These are phyloP conservation scores for Halictus ligatus DNA, from an alignment of 2,888 invertebrate species.

Conservation along the genomic window DNA sequence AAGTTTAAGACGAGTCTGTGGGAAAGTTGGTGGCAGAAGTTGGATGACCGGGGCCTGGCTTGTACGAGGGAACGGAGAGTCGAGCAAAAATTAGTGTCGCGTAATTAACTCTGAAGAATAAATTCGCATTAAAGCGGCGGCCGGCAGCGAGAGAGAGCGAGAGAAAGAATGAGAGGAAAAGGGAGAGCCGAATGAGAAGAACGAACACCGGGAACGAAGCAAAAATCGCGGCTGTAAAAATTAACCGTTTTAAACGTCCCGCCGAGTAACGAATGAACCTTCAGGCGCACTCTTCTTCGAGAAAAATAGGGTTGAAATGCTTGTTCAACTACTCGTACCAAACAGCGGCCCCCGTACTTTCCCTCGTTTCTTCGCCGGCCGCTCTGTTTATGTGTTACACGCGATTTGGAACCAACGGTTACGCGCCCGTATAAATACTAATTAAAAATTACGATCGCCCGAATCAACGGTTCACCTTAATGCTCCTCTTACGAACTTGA, in stretches of 20 bases:
- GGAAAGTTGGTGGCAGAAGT: constrained; percentile 60
- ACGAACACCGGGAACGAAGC: constrained; percentile 59
- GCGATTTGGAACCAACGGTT: not conserved
- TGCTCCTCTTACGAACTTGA: not conserved
- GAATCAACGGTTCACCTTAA: not conserved
- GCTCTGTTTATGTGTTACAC: not conserved
- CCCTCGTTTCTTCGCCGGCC: not conserved
- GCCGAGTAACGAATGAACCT: constrained; percentile 78
- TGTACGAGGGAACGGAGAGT: constrained; percentile 75
- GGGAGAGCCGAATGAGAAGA: constrained; percentile 31
- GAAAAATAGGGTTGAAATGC: constrained; percentile 65
- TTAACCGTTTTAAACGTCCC: constrained; percentile 79
- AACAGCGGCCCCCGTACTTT: not conserved
- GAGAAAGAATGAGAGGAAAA: not conserved
- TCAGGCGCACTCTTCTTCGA: constrained; percentile 73
- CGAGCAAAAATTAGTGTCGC: constrained; percentile 82
- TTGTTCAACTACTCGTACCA: constrained; percentile 30
- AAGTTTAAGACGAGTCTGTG: constrained; percentile 48
- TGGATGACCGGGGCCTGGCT: constrained; percentile 53
- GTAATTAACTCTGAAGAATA: constrained; percentile 82
- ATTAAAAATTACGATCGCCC: not conserved
- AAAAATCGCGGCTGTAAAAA: constrained; percentile 80
- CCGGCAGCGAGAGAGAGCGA: not conserved
- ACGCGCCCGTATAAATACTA: not conserved
- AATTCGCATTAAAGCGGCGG: constrained; percentile 80